Evolutionary conservation across 2,888 invertebrate species (phyloP), one percentile per base, ranked within the genome.

Genomic region (Acrocyrtus sp.): DNA sequence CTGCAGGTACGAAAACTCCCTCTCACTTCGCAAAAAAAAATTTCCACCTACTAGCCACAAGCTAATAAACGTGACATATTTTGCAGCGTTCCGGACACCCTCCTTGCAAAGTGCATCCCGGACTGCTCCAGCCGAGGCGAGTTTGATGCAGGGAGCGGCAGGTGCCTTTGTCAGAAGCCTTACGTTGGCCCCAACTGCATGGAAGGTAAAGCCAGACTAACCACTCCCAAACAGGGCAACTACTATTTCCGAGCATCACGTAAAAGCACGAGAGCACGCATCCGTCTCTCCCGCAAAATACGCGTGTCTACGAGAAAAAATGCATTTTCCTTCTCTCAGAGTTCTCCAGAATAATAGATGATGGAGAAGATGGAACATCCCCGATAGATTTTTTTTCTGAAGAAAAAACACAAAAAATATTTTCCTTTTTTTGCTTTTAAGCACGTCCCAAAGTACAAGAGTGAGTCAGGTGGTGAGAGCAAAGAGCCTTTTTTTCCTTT

Each of bases 101-200:
- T 93, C 84, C 93, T 95, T 67, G 94, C 94, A 85, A 91, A 94
- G 81, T 95, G 95, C 84, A 86, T 95, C 76, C 95, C 96, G 12
- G 94, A 96, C 78, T 98, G 98, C 85, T 96, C 96, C 0, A 94
- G 95, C 84, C 93, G 96, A 84, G 98, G 96, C 50, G 91, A 92
- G 67, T 96, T 95, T 85, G 96, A 96, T 86, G 88, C 95, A 82
- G 95, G 95, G 83, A 90, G 91, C 56, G 95, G 94, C 69, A 89
- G 92, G 84, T 98, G 98, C 86, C 89, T 94, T 72, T 98, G 98
- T 86, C 94, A 96, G 83, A 90, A 93, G 70, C 92, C 95, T 83
- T 98, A 96, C 90, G 94, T 93, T 53, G 97, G 98, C 77, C 90
- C 91, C 69, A 95, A 96, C 86, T 98, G 98, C 85, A 94, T 95